Conservation (phyloP, 1,140 invertebrate species). For the Trichomalopsis sarcophagae region DNA sequence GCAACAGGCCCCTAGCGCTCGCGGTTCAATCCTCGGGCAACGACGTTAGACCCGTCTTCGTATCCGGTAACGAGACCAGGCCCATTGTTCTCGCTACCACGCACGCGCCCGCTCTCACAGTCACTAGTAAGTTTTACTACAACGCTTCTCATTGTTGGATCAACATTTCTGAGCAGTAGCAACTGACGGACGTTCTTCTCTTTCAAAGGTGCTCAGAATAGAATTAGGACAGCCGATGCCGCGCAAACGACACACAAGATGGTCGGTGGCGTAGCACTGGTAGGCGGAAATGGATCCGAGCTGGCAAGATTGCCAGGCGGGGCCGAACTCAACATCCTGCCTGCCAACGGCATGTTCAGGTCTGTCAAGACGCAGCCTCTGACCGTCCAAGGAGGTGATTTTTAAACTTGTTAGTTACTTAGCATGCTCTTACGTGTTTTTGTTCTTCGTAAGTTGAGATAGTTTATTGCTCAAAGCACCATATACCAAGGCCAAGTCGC, state of each 20-base stretch:
- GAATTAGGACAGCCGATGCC: conserved; percentile 69
- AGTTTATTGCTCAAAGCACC: conserved; percentile 29
- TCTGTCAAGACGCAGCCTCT: conserved; percentile 66
- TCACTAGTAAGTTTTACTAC: conserved; percentile 65
- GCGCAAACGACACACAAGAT: conserved; percentile 71
- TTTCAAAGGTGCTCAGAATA: conserved; percentile 67
- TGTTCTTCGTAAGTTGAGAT: not conserved
- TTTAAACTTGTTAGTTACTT: conserved; percentile 5
- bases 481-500: conserved; percentile 54
- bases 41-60: conserved; percentile 72
- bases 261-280: conserved; percentile 72
- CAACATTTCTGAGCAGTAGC: not conserved
- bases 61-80: conserved; percentile 70
- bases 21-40: conserved; percentile 70
- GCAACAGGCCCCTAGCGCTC: conserved; percentile 69
- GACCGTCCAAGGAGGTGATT: conserved; percentile 68
- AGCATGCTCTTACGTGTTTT: not conserved
- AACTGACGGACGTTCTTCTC: not conserved
- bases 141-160: not conserved
- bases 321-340: conserved; percentile 73
- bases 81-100: conserved; percentile 69
- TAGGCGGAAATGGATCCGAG: conserved; percentile 70
- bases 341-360: conserved; percentile 71
- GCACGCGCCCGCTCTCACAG: conserved; percentile 69
- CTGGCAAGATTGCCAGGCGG: conserved; percentile 71